Conservation (phyloP, 30 jellyfish, hydroid and myxozoan species). For the Aurelia coerulea region DNA sequence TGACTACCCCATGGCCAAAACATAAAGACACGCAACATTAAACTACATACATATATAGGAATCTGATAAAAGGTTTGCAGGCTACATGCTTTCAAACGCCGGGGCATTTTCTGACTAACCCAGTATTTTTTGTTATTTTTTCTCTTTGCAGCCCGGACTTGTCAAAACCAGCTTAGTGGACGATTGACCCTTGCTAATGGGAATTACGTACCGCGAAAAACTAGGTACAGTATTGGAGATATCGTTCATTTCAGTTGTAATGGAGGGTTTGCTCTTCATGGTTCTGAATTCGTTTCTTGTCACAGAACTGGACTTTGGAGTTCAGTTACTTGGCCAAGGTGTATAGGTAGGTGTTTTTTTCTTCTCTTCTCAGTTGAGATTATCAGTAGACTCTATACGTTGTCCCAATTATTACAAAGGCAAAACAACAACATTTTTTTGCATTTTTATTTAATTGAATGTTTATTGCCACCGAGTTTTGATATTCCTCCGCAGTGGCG, state of each 20-base stretch:
- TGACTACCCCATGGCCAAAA: no score
- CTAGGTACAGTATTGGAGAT: constrained; percentile 36
- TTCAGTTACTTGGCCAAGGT: constrained; percentile 56
- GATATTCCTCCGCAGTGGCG: no score
- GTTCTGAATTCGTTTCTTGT: constrained; percentile 19
- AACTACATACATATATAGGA: no score
- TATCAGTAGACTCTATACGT: no score
- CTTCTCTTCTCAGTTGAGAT: background rate
- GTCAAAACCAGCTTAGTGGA: constrained; percentile 11
- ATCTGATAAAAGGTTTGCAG: no score
- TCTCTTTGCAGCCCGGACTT: constrained; percentile 24
- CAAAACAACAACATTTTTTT: no score
- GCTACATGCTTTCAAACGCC: no score
- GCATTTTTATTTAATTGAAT: no score
- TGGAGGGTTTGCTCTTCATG: constrained; percentile 57
- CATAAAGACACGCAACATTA: no score
- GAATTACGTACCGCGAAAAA: constrained; percentile 14
- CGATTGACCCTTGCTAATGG: constrained; percentile 27
- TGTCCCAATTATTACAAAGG: no score
- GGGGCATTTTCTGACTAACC: no score
- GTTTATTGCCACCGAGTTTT: no score
- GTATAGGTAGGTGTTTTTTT: constrained; percentile 28
- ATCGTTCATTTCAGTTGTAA: constrained; percentile 30
- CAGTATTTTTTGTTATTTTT: background rate
- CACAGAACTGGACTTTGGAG: constrained; percentile 48